Base-by-base conservation (phyloP, 2,888 invertebrate species). In the Agrochola lota region DNA sequence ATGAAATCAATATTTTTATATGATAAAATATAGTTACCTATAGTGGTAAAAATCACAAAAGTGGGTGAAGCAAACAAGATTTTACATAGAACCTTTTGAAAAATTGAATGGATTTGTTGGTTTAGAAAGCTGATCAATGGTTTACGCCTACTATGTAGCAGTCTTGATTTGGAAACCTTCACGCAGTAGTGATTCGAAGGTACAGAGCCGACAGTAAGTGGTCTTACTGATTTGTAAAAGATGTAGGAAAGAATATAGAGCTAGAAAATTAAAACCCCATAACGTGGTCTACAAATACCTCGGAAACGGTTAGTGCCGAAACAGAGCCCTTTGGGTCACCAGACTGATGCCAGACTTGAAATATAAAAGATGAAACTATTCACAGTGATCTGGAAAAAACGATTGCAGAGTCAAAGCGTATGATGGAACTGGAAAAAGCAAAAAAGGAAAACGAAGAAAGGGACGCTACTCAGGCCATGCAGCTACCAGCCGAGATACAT, bases 311-410 rank as follows among this genome's bases (percentile, higher is more conserved):
- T 59, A 74, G 93, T 90, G 46, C 93, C 93, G 49, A 95, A 93
- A 86, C 94, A 94, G 85, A 94, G 95, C 82, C 93, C 95, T 43
- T 94, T 93, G 20, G 96, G 95, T 83, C 95, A 96, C 68, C 97
- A 97, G 82, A n/a, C n/a, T n/a, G n/a, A 97, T 97, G 97, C 97
- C 97, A 63, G 97, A 97, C 86, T 91, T 97, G 68, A 97, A 35
- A 95, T 80, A 93, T 96, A 68, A 97, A 97, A 91, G 97, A 97
- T 81, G 95, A 96, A 81, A 97, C 93, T 82, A 95, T 97, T 81
- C 97, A 97, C 79, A 96, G 97, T 85, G 97, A 97, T 84, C 92
- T 97, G 57, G 96, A 97, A 90, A 95, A 96, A 90, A 95, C 97
- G 11, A 97, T 96, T 79, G 96, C 94, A 86, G 97, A 97, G 91